phyloP scores from a whole-genome alignment of 2,888 invertebrate species.

The Drosophila monieri region DNA sequence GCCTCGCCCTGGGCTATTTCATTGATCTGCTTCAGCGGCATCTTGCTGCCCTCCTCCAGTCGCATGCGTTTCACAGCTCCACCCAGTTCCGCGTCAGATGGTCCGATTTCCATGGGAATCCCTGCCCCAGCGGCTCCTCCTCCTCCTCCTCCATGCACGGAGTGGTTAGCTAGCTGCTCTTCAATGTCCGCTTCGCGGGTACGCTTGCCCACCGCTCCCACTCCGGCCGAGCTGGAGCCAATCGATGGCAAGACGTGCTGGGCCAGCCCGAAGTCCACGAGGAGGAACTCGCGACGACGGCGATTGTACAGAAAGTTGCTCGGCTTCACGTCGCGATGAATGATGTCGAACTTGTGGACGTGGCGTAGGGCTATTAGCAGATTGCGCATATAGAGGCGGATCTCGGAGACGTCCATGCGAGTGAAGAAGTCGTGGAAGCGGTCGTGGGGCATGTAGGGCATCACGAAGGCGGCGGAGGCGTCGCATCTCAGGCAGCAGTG shows the following conservation, averaged over 20 bases:
- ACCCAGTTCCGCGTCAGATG: constrained; percentile 49
- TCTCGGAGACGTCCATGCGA: constrained; percentile 88
- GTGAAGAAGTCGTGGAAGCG: constrained; percentile 91
- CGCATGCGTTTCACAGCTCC: constrained; percentile 77
- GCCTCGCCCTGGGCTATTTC: constrained; percentile 60
- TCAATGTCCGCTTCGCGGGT: constrained; percentile 24
- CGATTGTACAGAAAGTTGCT: constrained; percentile 95
- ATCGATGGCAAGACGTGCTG: constrained; percentile 85
- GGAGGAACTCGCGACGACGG: constrained; percentile 87
- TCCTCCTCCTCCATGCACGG: constrained; percentile 17
- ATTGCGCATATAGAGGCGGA: constrained; percentile 91
- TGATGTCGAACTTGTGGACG: constrained; percentile 93
- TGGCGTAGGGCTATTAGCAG: constrained; percentile 90
- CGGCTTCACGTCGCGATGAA: constrained; percentile 96
- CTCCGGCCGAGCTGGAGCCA: background rate
- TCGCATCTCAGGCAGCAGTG: constrained; percentile 90
- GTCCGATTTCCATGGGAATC: background rate
- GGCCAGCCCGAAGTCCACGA: constrained; percentile 96
- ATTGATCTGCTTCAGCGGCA: constrained; percentile 83
- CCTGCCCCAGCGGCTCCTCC: constrained; percentile 8
- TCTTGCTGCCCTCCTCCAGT: constrained; percentile 71
- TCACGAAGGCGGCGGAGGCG: constrained; percentile 93
- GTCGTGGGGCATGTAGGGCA: constrained; percentile 94
- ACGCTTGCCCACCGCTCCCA: constrained; percentile 18
- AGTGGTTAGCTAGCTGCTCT: background rate